Percentiles rank a stretch among this genome's conserved stretches.
Conservation (phyloP, 2,888 invertebrate genomes). For the Drosophila setosimentum region DNA sequence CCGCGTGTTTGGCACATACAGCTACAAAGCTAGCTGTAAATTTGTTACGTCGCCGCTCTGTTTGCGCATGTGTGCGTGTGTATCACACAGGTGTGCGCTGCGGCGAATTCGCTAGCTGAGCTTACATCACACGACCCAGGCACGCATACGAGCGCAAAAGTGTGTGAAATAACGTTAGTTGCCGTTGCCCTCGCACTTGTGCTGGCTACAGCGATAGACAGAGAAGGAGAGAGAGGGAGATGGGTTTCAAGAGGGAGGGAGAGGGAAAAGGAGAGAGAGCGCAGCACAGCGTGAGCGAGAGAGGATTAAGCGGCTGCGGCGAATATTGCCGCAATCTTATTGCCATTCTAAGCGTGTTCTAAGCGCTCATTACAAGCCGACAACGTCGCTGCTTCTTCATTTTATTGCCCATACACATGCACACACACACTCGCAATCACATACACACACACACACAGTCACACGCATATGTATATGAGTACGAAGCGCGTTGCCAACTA, state of each 20-base stretch:
- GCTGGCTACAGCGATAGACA: slow-evolving; percentile 12
- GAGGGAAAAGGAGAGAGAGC: neutral
- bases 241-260: neutral
- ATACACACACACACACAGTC: slow-evolving; percentile 1
- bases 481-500: slow-evolving; percentile 76
- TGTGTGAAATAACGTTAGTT: slow-evolving; percentile 81
- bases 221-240: slow-evolving; percentile 4
- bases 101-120: slow-evolving; percentile 68
- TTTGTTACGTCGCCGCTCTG: slow-evolving; percentile 77
- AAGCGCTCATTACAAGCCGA: slow-evolving; percentile 68
- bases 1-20: slow-evolving; percentile 68
- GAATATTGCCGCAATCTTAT: slow-evolving; percentile 67
- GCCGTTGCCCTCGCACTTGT: slow-evolving; percentile 65
- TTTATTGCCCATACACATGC: slow-evolving; percentile 42
- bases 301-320: slow-evolving; percentile 10
- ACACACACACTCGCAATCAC: neutral
- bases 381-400: slow-evolving; percentile 49
- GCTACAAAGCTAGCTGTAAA: slow-evolving; percentile 84
- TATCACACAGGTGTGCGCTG: slow-evolving; percentile 66
- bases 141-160: slow-evolving; percentile 30
- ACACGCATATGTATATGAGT: slow-evolving; percentile 7
- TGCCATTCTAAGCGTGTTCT: slow-evolving; percentile 81
- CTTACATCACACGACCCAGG: slow-evolving; percentile 67
- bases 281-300: slow-evolving; percentile 7
- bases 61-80: slow-evolving; percentile 21